A percentile compares a stretch with the other conserved stretches of the same genome.
Conservation (phyloP, 2,888 invertebrate genomes). For the Ennomos erosarius region DNA sequence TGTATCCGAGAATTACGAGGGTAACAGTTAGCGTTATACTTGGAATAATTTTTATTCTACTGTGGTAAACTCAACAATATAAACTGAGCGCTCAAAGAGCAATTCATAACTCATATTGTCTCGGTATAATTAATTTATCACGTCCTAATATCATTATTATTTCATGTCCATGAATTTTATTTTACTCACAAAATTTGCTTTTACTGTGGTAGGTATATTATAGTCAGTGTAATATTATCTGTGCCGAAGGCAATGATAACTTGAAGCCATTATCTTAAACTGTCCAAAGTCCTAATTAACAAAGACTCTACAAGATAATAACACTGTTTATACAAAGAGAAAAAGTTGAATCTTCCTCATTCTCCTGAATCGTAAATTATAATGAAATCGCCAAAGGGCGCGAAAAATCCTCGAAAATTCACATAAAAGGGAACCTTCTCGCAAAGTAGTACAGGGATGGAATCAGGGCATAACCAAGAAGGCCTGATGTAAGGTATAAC, state of each 20-base stretch:
- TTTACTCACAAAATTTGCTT: no score
- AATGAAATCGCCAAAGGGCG: constrained; percentile 31
- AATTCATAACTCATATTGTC: no score
- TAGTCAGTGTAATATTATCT: no score
- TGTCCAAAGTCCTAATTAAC: constrained; percentile 23
- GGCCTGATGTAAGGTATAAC: not conserved
- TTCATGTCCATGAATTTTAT: no score
- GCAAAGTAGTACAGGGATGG: constrained; percentile 12
- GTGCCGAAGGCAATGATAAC: constrained; percentile 2
- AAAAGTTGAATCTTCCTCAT: constrained; percentile 20
- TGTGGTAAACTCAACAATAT: no score
- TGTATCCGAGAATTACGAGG: no score
- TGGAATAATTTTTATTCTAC: no score
- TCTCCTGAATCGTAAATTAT: constrained; percentile 31
- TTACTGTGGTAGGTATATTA: no score
- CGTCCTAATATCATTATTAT: no score
- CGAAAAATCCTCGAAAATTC: constrained; percentile 29
- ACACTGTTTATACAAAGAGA: constrained; percentile 20
- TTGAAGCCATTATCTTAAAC: constrained; percentile 14
- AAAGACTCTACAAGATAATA: constrained; percentile 20
- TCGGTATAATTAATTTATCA: no score
- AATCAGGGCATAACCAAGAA: constrained; percentile 1
- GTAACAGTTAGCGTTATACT: no score
- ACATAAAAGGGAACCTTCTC: constrained; percentile 28
- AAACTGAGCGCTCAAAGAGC: no score